Conservation (phyloP, 2,888 invertebrate species). For the Cremastobaeus sp. region DNA sequence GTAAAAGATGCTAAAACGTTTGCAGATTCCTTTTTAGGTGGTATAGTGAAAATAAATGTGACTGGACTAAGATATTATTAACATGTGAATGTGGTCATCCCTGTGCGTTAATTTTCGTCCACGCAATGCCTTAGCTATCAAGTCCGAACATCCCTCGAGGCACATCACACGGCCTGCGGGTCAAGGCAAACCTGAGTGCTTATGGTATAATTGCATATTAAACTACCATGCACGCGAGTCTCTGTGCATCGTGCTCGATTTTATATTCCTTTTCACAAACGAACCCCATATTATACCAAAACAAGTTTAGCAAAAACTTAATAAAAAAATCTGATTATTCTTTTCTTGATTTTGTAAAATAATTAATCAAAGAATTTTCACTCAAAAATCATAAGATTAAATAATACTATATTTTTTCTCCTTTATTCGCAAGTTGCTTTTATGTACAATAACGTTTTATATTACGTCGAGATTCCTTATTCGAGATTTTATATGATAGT, state of each 20-base stretch:
- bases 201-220: constrained; percentile 54
- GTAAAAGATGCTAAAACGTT: constrained; percentile 59
- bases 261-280: no score
- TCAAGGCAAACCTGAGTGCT: constrained; percentile 69
- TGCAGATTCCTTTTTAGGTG: constrained; percentile 44
- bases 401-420: no score
- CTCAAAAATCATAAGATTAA: no score
- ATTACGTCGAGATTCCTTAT: no score
- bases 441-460: no score
- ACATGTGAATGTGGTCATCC: constrained; percentile 65
- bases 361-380: no score
- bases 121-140: constrained; percentile 59
- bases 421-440: no score
- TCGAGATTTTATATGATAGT: no score
- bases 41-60: constrained; percentile 62
- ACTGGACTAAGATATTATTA: constrained; percentile 62
- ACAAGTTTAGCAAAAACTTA: no score
- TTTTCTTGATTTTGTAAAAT: no score
- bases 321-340: no score
- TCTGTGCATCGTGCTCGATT: constrained; percentile 30
- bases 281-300: no score
- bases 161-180: constrained; percentile 69
- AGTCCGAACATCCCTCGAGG: constrained; percentile 65
- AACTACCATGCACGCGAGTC: constrained; percentile 54
- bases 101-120: constrained; percentile 66